Conservation (phyloP, 2,888 invertebrate genomes). For the Geophilus truncorum region DNA sequence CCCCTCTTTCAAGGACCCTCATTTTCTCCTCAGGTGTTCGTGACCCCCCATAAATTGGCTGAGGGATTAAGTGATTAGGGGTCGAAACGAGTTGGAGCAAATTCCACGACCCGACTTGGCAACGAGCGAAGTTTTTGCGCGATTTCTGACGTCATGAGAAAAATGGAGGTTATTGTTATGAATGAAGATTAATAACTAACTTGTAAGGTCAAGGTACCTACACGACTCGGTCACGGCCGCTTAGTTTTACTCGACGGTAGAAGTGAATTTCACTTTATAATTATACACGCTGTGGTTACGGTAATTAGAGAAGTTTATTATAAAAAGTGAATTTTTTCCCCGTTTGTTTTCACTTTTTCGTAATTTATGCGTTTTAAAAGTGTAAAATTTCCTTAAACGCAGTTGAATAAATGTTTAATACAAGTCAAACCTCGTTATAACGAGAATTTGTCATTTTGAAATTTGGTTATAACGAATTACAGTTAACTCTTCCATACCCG, state of each 20-base stretch:
- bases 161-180: constrained; percentile 20
- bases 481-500: too few relatives aligned
- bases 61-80: too few relatives aligned
- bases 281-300: neutral
- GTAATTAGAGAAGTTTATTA: neutral
- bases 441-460: too few relatives aligned
- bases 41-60: neutral
- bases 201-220: constrained; percentile 1
- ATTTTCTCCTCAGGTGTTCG: neutral
- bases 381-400: too few relatives aligned
- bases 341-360: neutral
- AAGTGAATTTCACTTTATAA: neutral
- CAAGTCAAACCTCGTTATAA: too few relatives aligned
- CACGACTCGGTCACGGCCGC: constrained; percentile 7
- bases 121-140: neutral
- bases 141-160: neutral
- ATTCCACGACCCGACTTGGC: too few relatives aligned
- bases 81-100: neutral
- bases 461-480: too few relatives aligned
- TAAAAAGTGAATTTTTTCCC: neutral
- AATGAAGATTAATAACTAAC: neutral
- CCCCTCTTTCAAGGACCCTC: neutral
- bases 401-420: too few relatives aligned
- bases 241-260: neutral
- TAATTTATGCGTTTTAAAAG: too few relatives aligned